Conservation (phyloP, 2,888 invertebrate species). For the Apotomis capreana region DNA sequence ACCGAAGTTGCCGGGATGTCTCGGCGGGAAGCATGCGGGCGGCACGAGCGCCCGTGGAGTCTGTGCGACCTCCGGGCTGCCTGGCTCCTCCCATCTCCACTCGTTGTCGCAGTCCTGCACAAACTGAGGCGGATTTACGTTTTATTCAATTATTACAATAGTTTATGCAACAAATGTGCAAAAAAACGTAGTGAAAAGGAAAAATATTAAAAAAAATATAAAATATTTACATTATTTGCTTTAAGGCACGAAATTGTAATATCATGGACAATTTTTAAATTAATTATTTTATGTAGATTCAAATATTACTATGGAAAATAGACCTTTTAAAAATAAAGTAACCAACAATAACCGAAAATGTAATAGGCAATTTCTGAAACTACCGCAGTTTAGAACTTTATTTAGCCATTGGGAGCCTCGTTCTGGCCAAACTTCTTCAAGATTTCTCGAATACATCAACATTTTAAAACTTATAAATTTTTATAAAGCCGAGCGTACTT, state of each 20-base stretch:
- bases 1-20: conserved; percentile 62
- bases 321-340: background rate
- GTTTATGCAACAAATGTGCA: too few relatives aligned
- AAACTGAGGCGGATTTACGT: conserved; percentile 16
- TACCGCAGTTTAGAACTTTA: conserved; percentile 15
- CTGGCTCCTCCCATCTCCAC: conserved; percentile 70
- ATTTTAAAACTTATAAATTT: background rate
- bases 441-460: background rate
- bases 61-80: conserved; percentile 41
- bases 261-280: too few relatives aligned
- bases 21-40: conserved; percentile 72
- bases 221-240: too few relatives aligned
- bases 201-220: too few relatives aligned
- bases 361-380: background rate
- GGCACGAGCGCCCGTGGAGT: conserved; percentile 58
- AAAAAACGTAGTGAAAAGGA: too few relatives aligned
- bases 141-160: background rate
- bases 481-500: too few relatives aligned
- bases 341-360: background rate
- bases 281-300: too few relatives aligned
- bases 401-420: conserved; percentile 9
- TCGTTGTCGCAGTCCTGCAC: conserved; percentile 55
- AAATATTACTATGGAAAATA: too few relatives aligned
- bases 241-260: too few relatives aligned
- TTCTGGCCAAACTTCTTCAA: background rate